A percentile compares a stretch with the other conserved stretches of the same genome.
These are phyloP conservation scores for Bombus balteatus DNA, from an alignment of 1,140 invertebrate genomes.

Conservation along the genomic window DNA sequence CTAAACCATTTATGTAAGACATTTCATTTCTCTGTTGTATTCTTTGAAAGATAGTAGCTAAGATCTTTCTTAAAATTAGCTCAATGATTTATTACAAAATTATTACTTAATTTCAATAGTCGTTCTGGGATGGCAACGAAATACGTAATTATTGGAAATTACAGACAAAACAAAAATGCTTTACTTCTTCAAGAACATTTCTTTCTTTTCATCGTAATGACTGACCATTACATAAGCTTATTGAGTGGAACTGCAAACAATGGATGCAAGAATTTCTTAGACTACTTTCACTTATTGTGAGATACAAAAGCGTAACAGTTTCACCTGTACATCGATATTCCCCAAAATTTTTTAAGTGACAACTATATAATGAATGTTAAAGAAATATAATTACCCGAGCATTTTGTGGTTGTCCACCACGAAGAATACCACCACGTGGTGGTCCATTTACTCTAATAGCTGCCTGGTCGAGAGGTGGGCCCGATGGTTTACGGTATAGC, in stretches of 20 bases:
- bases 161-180: background rate
- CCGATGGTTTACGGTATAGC: constrained; percentile 72
- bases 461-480: constrained; percentile 43
- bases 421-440: constrained; percentile 60
- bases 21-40: background rate
- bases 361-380: background rate
- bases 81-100: background rate
- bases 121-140: background rate
- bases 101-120: constrained; percentile 7
- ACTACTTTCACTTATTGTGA: constrained; percentile 31
- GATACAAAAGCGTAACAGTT: constrained; percentile 7
- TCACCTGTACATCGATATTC: background rate
- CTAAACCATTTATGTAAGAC: background rate
- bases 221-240: constrained; percentile 17
- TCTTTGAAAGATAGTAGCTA: background rate
- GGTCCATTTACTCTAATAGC: constrained; percentile 68
- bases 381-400: constrained; percentile 42
- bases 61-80: background rate
- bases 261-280: constrained; percentile 35
- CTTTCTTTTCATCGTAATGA: background rate
- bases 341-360: background rate
- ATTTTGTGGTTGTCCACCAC: constrained; percentile 67
- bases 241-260: constrained; percentile 17
- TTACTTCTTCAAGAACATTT: constrained; percentile 20
- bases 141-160: constrained; percentile 11